Percentiles rank a stretch among this genome's conserved stretches.
These are phyloP conservation scores for Agelas oroides DNA, from an alignment of 37 sponge, comb jelly and placozoan genomes.

Conservation along the genomic window DNA sequence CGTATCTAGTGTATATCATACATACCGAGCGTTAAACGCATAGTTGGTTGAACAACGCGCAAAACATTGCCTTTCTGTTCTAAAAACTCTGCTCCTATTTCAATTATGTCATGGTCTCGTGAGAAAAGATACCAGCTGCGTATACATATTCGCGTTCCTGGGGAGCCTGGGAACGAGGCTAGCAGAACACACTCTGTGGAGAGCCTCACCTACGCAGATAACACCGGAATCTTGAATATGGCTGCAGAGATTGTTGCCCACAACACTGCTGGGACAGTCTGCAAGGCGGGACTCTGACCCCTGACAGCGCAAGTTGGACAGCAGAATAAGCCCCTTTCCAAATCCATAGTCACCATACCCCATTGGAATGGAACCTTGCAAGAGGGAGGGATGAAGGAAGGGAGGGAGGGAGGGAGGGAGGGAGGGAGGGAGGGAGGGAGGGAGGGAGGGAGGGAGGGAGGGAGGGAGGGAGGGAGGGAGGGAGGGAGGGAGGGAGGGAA, in stretches of 20 bases:
- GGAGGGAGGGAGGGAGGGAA: neutral
- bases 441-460: neutral
- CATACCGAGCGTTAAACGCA: too few relatives aligned
- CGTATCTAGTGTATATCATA: too few relatives aligned
- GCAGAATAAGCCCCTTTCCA: conserved; percentile 35
- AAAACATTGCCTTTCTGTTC: too few relatives aligned
- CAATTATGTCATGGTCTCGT: too few relatives aligned
- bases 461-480: neutral
- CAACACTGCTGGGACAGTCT: conserved; percentile 10
- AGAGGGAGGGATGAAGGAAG: neutral
- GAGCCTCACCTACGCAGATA: conserved; percentile 47
- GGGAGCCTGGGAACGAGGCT: too few relatives aligned
- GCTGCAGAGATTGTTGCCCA: conserved; percentile 15
- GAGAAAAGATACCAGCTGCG: too few relatives aligned
- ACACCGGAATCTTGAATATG: conserved; percentile 54
- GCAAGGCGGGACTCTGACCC: conserved; percentile 40
- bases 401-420: neutral
- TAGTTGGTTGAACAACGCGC: too few relatives aligned
- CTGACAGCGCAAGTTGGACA: conserved; percentile 21
- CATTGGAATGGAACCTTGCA: conserved; percentile 28
- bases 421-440: neutral
- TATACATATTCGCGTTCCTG: too few relatives aligned
- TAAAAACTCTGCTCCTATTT: too few relatives aligned
- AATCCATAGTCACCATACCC: conserved; percentile 47
- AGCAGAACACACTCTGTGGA: too few relatives aligned